Percentiles rank a stretch among this genome's conserved stretches.
Conservation (phyloP, 92 coral and sea anemone genomes). For the Montipora capitata region DNA sequence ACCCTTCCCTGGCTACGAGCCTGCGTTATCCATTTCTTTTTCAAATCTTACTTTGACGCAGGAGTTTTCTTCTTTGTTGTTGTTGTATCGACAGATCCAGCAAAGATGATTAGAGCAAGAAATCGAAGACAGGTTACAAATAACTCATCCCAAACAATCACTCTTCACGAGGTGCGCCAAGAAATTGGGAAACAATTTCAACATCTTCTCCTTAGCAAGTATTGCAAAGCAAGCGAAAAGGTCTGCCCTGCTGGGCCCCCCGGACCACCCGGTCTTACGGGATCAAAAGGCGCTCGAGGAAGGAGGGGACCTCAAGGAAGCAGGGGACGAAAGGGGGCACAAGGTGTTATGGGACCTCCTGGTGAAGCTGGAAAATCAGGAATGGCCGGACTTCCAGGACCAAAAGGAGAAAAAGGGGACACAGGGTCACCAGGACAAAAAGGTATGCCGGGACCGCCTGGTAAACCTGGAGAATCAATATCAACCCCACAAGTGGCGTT, state of each 20-base stretch:
- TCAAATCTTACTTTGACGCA: no score
- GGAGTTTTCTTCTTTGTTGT: not conserved
- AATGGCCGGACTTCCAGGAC: constrained; percentile 4
- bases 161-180: constrained; percentile 23
- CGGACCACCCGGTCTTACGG: constrained; percentile 25
- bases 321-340: constrained; percentile 8
- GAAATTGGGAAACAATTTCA: constrained; percentile 18
- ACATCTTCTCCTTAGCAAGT: constrained; percentile 16
- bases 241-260: constrained; percentile 44
- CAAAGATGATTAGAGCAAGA: not conserved
- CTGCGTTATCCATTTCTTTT: no score
- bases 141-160: not conserved
- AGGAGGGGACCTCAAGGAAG: constrained; percentile 31
- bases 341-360: constrained; percentile 34
- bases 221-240: constrained; percentile 24
- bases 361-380: constrained; percentile 18
- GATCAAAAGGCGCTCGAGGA: constrained; percentile 32
- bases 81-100: not conserved
- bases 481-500: constrained; percentile 35
- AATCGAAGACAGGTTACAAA: constrained; percentile 3
- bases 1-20: no score
- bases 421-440: not conserved
- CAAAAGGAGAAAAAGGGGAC: constrained; percentile 34
- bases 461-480: constrained; percentile 25
- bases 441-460: constrained; percentile 30